Base-by-base conservation (phyloP, 1,140 invertebrate genomes). In the Panulirus ornatus region DNA sequence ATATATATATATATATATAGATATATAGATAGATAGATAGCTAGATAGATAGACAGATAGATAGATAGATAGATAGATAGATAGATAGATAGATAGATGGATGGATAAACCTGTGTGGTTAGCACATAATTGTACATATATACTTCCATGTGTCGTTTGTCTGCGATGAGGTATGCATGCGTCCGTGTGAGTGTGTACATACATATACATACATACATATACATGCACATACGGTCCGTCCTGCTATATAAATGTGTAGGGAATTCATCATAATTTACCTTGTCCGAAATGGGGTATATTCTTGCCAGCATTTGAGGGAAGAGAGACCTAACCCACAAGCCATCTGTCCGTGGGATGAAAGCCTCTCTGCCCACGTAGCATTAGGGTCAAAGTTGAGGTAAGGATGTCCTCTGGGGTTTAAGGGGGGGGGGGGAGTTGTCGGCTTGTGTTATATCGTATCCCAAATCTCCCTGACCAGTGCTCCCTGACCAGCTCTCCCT, bases 241-340 rank as follows among this genome's bases (percentile, higher is more conserved):
- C 82, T 38, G 84, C 88, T 78, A 91, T 91, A 84, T 91, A 91
- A 91, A 91, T 91, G 90, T 91, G 90, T 91, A 91, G 86, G 90
- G 90, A 91, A 91, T 91, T 86, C 84, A 91, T 91, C 90, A 91
- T 91, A 84, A 86, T 91, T 91, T 86, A 79, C 90, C 58, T 34
- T 14, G 79, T 73, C 90, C 71, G 44, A 86, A 85, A 91, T 91
- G 90, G 90, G 90, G 86, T 86, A 91, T 54, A 58, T 84, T 40
- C 84, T 54, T 30, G n/a, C 0, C 58, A 30, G 11, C 58, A 30
- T 19, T 5, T 6, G 58, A 19, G 22, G 58, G 58, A 14, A 30
- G 3, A 66, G n/a, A 6, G 5, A 66, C 58, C n/a, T 6, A 22
- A 66, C 2, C 58, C 58, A 5, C n/a, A 5, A 47, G 5, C 58